Base-by-base conservation (phyloP, 2,888 invertebrate genomes). In the Lapara coniferarum region DNA sequence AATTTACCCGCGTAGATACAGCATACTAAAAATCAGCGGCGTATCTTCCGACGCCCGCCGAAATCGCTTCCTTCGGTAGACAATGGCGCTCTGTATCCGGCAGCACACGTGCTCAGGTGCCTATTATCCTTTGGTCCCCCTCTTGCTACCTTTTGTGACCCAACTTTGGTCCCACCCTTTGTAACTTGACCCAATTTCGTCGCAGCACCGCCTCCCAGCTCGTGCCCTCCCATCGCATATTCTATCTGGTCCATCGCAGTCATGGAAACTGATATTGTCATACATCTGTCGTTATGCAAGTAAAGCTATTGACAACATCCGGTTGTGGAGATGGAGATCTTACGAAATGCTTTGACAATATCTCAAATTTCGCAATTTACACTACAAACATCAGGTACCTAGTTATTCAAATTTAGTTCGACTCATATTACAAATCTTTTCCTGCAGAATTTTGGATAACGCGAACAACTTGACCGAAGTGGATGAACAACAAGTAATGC, bases 71-170 rank as follows among this genome's bases (percentile, higher is more conserved):
- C 92, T 93, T 87, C 83, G 84, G 83, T 84, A 92, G 88, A 93
- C 93, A 93, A 93, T 93, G 80, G 91, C 84, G 81, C 81, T 84
- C 82, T 83, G 85, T 90, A 93, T 93, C 93, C 93, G 93, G 93
- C 80, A 80, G 88, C 86, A 92, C 93, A 93, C 93, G 93, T 93
- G 93, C 93, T 93, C 92, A 92, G 93, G 91, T 93, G 90, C 86
- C 90, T 88, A 92, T 92, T 93, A 92, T 93, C 84, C 83, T 82
- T 78, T 77, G 79, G 82, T 84, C 82, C 84, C 86, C 83, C 81
- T 81, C 79, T 82, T 80, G 79, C 79, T 81, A 76, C 82, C 86
- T 83, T 85, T 90, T 90, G 88, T 88, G 87, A 84, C 84, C 86
- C 82, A 76, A 78, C 63, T 75, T 71, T 70, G 73, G 71, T 74